Evolutionary conservation across 2,113 vertebrate species (phyloP).

Genomic region (Chlamydotis undulata): DNA sequence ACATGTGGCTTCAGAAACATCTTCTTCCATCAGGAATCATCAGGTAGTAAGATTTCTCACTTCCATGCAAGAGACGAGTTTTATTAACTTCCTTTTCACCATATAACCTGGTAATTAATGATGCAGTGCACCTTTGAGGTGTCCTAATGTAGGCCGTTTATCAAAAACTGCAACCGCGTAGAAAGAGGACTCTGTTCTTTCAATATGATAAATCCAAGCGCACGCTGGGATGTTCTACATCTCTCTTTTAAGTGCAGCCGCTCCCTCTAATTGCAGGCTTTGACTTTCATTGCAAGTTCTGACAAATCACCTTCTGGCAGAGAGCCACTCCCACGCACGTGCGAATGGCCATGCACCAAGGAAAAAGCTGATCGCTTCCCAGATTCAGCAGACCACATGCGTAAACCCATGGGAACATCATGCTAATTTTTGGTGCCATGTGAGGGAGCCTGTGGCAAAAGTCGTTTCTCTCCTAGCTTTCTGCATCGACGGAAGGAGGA

Average conservation of each 20-base stretch:
- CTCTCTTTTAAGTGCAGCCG: background rate
- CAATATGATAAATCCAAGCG: background rate
- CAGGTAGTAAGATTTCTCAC: conserved; percentile 52
- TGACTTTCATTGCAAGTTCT: conserved; percentile 15
- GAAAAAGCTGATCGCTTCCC: background rate
- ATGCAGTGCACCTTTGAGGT: conserved; percentile 58
- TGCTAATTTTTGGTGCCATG: background rate
- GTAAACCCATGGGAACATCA: rapidly evolving
- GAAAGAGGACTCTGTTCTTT: conserved; percentile 15
- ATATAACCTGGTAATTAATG: conserved; percentile 67
- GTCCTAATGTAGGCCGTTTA: conserved; percentile 44
- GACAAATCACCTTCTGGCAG: conserved; percentile 5
- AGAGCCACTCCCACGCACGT: background rate
- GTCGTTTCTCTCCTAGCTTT: background rate
- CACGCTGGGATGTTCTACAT: background rate
- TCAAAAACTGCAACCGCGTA: conserved; percentile 25
- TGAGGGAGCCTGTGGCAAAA: background rate
- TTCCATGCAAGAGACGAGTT: conserved; percentile 61
- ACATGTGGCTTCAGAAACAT: conserved; percentile 51
- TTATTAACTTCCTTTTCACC: conserved; percentile 66
- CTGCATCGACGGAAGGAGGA: background rate
- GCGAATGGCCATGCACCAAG: rapidly evolving
- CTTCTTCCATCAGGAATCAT: conserved; percentile 64
- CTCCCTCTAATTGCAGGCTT: conserved; percentile 15
- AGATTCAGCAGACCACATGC: background rate